These are phyloP conservation scores for Prionace glauca DNA, from an alignment of 2,797 vertebrate genomes.

Conservation along the genomic window DNA sequence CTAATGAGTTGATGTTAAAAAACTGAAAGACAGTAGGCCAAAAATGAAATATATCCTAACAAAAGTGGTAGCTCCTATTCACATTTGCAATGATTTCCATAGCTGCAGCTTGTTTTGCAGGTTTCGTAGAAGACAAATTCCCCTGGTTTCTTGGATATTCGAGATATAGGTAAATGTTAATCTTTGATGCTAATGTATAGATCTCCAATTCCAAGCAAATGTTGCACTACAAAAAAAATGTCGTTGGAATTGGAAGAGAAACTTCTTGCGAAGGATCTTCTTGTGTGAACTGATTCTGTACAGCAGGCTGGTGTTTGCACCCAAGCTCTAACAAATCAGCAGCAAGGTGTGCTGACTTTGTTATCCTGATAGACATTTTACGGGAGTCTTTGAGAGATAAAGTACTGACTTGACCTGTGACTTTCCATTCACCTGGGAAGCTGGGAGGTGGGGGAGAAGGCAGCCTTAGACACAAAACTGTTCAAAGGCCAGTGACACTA, in stretches of 20 bases:
- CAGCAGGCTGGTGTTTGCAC: background rate
- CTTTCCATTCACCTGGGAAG: background rate
- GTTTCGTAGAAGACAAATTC: background rate
- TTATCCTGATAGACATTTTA: background rate
- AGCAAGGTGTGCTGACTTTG: background rate
- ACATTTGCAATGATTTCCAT: background rate
- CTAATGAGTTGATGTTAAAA: background rate
- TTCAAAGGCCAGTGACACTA: slow-evolving; percentile 15
- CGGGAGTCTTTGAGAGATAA: slow-evolving; percentile 10
- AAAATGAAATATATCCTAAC: background rate
- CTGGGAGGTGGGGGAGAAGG: too few relatives aligned
- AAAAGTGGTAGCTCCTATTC: background rate
- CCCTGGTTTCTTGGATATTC: background rate
- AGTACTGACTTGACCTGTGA: slow-evolving; percentile 12
- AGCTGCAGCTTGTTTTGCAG: background rate
- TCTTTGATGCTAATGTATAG: background rate
- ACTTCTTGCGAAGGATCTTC: background rate
- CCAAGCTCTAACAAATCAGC: background rate
- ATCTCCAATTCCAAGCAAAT: background rate
- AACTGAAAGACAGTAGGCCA: background rate
- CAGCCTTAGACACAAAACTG: background rate
- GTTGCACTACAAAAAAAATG: background rate
- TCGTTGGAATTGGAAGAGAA: background rate
- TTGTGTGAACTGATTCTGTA: background rate
- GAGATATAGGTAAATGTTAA: background rate